Base-by-base conservation (phyloP, 2,888 invertebrate species). In the Andrena bucephala region DNA sequence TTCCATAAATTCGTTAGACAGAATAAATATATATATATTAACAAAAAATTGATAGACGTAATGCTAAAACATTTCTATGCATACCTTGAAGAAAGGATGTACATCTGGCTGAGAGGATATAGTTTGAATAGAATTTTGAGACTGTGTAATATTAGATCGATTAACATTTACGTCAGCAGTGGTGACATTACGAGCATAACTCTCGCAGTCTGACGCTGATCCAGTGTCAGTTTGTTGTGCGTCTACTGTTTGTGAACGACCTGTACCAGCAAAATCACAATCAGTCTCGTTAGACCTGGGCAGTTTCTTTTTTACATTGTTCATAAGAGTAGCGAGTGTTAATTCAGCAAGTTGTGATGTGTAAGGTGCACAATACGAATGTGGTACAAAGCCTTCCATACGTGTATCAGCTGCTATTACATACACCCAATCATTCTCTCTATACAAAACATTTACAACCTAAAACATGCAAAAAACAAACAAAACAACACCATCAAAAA, bases 371-470 rank as follows among this genome's bases (percentile, higher is more conserved):
- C 98, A 98, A 93, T 98, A 99, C 0, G 98, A 98, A 93, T 98
- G 97, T 0, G 99, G 99, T 89, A 99, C 98, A 92, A 99, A 99
- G 0, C 99, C 99, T 94, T 99, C 98, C 92, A 97, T 96, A 70
- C 98, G 95, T 24, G 98, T 97, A 90, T 98, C 98, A 65, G 98
- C 97, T 2, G 98, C 97, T 92, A 99, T 98, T 0, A 99, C 98
- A 94, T 99, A 99, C 8, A 98, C 98, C 99, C 99, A 99, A 94
- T 99, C 99, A 93, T 99, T 98, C 94, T 99, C 99, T 88, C 98
- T 96, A 94, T 99, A 99, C 83, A 99, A 94, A 83, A 99, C 97
- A 94, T 98, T 98, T n/a, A 99, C 98, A 92, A 98, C 96, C 95
- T 96, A 93, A 59, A 93, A 94, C 85, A 67, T 54, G 50, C 65